A percentile compares a stretch with the other conserved stretches of the same genome.
phyloP scores from a whole-genome alignment of 2,888 invertebrate species.

The Polyommatus icarus region DNA sequence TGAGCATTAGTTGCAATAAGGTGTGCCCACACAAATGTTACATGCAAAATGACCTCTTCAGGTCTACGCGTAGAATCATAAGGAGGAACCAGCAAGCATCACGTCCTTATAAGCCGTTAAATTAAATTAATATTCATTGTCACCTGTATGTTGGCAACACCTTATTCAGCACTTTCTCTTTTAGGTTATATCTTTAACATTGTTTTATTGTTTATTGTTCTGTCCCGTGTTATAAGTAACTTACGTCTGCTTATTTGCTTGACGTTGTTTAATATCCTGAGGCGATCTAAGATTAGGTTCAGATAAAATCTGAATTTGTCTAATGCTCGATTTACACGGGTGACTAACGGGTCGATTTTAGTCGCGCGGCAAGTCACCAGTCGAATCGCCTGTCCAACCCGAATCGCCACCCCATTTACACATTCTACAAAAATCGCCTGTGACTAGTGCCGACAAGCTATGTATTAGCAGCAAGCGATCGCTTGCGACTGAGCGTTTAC shows the following conservation, averaged over 20 bases:
- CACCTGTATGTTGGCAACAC: conserved; percentile 42
- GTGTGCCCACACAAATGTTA: not conserved
- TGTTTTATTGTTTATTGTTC: conserved; percentile 35
- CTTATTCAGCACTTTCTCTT: conserved; percentile 44
- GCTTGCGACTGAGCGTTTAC: too few relatives aligned
- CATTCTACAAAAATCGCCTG: too few relatives aligned
- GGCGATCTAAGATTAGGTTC: not conserved
- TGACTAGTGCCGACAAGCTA: too few relatives aligned
- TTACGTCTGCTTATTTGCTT: not conserved
- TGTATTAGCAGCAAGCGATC: too few relatives aligned
- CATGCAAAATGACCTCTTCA: conserved; percentile 17
- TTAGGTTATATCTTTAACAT: conserved; percentile 31
- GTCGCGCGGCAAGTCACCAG: too few relatives aligned
- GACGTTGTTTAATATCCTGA: not conserved
- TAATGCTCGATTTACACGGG: too few relatives aligned
- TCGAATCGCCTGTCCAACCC: too few relatives aligned
- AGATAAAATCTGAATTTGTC: not conserved
- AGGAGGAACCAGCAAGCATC: conserved; percentile 31
- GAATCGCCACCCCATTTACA: too few relatives aligned
- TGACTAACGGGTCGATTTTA: too few relatives aligned
- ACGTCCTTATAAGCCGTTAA: conserved; percentile 45
- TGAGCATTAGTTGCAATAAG: not conserved
- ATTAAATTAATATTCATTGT: conserved; percentile 46
- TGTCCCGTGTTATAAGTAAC: not conserved
- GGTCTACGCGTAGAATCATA: conserved; percentile 34